Conservation (phyloP, 2,113 vertebrate species). For the Carassius gibelio region DNA sequence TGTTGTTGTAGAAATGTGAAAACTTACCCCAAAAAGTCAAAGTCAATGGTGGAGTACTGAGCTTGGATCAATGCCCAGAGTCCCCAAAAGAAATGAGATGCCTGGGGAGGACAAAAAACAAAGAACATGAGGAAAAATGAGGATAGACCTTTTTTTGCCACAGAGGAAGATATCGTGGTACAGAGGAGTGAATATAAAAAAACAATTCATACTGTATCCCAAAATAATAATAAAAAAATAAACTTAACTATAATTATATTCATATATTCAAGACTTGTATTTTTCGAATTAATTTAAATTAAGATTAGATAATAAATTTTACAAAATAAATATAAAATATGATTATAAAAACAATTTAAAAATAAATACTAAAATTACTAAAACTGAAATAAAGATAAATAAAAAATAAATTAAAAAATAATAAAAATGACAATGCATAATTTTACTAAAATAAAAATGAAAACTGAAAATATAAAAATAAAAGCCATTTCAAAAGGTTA, state of each 20-base stretch:
- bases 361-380: no score
- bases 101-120: constrained; percentile 70
- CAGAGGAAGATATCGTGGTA: background rate
- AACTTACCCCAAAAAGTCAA: constrained; percentile 94
- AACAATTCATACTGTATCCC: background rate
- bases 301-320: no score
- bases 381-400: no score
- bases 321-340: no score
- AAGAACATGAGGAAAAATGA: constrained; percentile 27
- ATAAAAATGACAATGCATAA: background rate
- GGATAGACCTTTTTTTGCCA: background rate
- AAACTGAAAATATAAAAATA: no score
- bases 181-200: background rate
- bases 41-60: constrained; percentile 95
- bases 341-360: no score
- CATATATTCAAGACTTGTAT: no score
- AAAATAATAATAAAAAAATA: background rate
- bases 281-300: no score
- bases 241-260: no score
- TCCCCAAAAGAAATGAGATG: constrained; percentile 98
- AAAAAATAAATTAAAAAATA: no score
- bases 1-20: background rate
- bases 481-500: background rate
- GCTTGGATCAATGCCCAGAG: constrained; percentile 98
- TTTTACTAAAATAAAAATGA: background rate